phyloP scores from a whole-genome alignment of 1,140 invertebrate genomes.

The Zophobas morio region DNA sequence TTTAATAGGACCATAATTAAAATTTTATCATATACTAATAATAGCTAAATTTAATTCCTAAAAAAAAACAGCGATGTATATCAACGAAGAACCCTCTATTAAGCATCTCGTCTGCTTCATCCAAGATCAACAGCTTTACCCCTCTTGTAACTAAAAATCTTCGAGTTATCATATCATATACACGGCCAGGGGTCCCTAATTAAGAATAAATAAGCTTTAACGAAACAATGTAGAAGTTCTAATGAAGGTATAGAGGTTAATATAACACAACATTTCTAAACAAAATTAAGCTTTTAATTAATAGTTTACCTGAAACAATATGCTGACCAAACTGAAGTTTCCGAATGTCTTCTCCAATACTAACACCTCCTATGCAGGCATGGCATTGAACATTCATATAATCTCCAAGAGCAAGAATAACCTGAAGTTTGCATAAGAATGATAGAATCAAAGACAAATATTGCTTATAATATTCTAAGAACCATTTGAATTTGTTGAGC shows the following conservation, averaged over 20 bases:
- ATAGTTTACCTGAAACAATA: conserved; percentile 98
- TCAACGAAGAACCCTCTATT: too few relatives aligned
- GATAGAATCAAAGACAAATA: too few relatives aligned
- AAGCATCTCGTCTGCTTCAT: conserved; percentile 99
- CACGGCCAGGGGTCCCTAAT: too few relatives aligned
- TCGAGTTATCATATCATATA: conserved; percentile 96
- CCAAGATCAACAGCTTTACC: conserved; percentile 98
- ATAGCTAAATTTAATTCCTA: too few relatives aligned
- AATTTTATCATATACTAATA: too few relatives aligned
- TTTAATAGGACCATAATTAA: too few relatives aligned
- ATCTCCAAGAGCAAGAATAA: conserved; percentile 97
- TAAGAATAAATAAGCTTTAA: conserved; percentile 70
- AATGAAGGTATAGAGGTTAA: too few relatives aligned
- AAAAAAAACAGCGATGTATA: too few relatives aligned
- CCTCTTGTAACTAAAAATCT: conserved; percentile 94
- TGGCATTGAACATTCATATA: conserved; percentile 99
- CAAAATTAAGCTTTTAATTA: too few relatives aligned
- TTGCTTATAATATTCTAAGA: too few relatives aligned
- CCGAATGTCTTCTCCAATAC: conserved; percentile 98
- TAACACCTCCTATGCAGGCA: conserved; percentile 99
- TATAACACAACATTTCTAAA: too few relatives aligned
- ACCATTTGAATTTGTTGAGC: conserved; percentile 99
- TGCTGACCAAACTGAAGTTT: conserved; percentile 99
- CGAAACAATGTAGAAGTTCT: conserved; percentile 97
- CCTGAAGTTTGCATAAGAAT: too few relatives aligned